Evolutionary conservation across 2,113 vertebrate genomes (phyloP).

Genomic region (Holacanthus passer): DNA sequence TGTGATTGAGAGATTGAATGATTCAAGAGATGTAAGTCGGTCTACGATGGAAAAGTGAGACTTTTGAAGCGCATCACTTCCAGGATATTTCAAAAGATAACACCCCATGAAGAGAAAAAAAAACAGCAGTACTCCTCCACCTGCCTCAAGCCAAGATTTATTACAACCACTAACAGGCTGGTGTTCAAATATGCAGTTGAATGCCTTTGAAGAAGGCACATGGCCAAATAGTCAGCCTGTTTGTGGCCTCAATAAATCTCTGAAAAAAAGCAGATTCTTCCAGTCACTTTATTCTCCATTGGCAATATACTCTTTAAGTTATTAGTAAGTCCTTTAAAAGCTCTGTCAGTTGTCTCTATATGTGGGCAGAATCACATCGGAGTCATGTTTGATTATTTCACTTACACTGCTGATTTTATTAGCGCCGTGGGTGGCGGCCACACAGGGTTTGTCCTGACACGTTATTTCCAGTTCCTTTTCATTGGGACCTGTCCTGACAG

Average conservation of each 20-base stretch:
- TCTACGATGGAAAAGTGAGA: conserved; percentile 4
- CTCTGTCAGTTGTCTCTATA: neutral
- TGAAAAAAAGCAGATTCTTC: conserved; percentile 16
- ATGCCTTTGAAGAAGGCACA: conserved; percentile 31
- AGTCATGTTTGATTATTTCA: conserved; percentile 32
- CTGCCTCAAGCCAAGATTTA: conserved; percentile 49
- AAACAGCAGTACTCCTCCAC: neutral
- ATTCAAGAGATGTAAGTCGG: neutral
- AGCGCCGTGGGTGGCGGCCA: neutral
- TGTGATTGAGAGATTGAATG: conserved; percentile 26
- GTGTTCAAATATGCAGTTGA: conserved; percentile 31
- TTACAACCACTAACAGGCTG: conserved; percentile 27
- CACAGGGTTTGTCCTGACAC: neutral
- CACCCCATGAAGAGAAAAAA: neutral
- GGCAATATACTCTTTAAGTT: conserved; percentile 23
- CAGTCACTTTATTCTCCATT: conserved; percentile 19
- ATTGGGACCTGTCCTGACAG: neutral
- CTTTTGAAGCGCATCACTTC: neutral
- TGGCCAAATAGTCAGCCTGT: conserved; percentile 39
- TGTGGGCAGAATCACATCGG: neutral
- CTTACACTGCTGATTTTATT: neutral
- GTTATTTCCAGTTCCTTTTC: neutral
- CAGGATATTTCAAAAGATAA: conserved; percentile 29
- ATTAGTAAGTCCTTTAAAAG: conserved; percentile 1
- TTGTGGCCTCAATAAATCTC: conserved; percentile 49